Conservation (phyloP, 2,113 vertebrate genomes). For the Ploceus nigricollis region DNA sequence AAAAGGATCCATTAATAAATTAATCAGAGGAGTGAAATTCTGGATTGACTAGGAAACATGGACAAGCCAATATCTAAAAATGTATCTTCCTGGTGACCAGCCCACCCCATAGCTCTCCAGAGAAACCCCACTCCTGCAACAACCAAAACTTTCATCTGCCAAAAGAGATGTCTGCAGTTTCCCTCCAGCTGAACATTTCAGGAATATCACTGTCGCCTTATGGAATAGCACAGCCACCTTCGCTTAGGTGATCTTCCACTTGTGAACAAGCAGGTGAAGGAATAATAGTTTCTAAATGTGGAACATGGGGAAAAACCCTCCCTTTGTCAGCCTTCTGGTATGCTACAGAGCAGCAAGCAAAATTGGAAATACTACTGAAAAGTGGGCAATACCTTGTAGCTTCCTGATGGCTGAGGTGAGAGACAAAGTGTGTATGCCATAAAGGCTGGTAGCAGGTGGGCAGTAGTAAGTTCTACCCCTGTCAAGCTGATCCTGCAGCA, state of each 20-base stretch:
- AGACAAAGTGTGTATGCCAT: accelerated
- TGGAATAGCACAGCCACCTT: neutral
- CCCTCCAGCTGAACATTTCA: neutral
- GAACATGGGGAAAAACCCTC: neutral
- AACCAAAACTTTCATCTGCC: neutral
- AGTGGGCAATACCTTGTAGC: neutral
- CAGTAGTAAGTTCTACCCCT: neutral
- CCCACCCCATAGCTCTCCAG: neutral
- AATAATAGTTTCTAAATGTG: neutral
- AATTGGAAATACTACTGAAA: neutral
- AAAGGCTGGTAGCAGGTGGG: neutral
- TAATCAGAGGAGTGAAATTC: neutral
- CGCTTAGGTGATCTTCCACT: neutral
- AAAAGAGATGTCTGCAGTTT: neutral
- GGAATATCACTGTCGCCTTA: neutral
- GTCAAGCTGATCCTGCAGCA: neutral
- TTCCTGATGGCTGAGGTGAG: neutral
- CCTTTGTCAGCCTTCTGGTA: neutral
- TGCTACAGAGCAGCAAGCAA: neutral
- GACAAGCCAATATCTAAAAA: neutral
- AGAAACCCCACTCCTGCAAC: neutral
- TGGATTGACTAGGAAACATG: neutral
- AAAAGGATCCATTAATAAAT: neutral
- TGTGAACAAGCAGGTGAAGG: neutral
- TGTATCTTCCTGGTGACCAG: neutral